Base-by-base conservation (phyloP, 1,140 invertebrate genomes). In the Phthorimaea operculella region DNA sequence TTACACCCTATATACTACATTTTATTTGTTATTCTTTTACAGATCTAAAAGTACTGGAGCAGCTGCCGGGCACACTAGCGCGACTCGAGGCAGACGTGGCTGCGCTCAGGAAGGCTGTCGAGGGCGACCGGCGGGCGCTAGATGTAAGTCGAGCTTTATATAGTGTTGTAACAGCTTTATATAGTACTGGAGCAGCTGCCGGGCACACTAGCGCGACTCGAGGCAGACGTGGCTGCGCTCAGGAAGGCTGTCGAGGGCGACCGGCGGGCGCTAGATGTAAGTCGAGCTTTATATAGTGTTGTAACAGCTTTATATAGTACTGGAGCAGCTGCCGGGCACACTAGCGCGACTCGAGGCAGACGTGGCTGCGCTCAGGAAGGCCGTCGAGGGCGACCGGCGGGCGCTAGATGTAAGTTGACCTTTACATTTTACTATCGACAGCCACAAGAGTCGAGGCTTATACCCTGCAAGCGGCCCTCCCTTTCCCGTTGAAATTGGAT, bases 11-110 rank as follows among this genome's bases (percentile, higher is more conserved):
- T n/a, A n/a, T n/a, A n/a, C n/a, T n/a, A n/a, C n/a, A n/a, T n/a
- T n/a, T n/a, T n/a, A n/a, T 28, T 28, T 28, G 21, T 28, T 28
- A 6, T 28, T n/a, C n/a, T 34, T 6, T 53, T 60, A 4, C 59
- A 79, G 83, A 85, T 73, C 62, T 78, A 11, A 81, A 80, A 34
- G 83, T 86, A 21, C 36, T 86, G 33, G 85, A 86, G 48, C 76
- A 84, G 55, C 47, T 86, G 42, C 77, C 81, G 12, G 78, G 77
- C 5, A 77, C 77, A 1, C 63, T 86, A 49, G 72, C 71, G 10
- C 59, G 81, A 50, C 58, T 86, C 47, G 83, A 85, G 55, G 81
- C 77, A 0, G 83, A 86, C 56, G 79, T 85, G 16, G 75, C 78
- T 0, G 76, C 73, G 14, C 62, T 86, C 0, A 70, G 80, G 54